Evolutionary conservation across 2,797 vertebrate genomes (phyloP), one percentile per base, ranked within the genome.

Genomic region (Acridotheres tristis): DNA sequence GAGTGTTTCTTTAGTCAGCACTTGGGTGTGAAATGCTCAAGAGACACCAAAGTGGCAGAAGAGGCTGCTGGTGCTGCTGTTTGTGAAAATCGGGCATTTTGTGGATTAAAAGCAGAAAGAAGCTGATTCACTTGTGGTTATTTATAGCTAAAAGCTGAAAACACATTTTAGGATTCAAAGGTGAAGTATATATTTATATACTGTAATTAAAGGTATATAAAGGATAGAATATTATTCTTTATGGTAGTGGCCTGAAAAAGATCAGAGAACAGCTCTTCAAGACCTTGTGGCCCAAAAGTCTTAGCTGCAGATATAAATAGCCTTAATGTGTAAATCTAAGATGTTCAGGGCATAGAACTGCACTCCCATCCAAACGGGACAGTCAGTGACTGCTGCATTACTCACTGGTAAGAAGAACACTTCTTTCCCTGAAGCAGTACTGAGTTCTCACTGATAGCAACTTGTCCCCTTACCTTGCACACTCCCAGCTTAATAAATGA

Each of bases 341-440:
- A 53, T 47, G 43, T 45, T 40, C 6, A 40, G 48, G 34, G 22
- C 27, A 57, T 19, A 62, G 65, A 84, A 65, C 1, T n/a, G 15
- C n/a, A n/a, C 29, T 36, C 9, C 55, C 9, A 55, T 48, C 27
- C 32, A 55, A 19, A 58, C 0, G 2, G 5, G 2, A 10, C 22
- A 42, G 42, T 34, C 23, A 40, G 25, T 50, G 54, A 25, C 27
- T 36, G 30, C 63, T 61, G 34, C 14, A 2, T 20, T 45, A 26
- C 8, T 50, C 34, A 27, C 47, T 30, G 22, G 10, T 15, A 42
- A 59, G 50, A 42, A 59, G 50, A 61, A 40, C 15, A 19, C 38
- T 50, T 50, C 18, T 69, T 17, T 47, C 34, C 40, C 43, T 29
- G 67, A 51, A 76, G 30, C 20, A 25, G 9, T 9, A 3, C 10